These are phyloP conservation scores for Drosophila novamexicana DNA, from an alignment of 1,140 invertebrate species.

Conservation along the genomic window DNA sequence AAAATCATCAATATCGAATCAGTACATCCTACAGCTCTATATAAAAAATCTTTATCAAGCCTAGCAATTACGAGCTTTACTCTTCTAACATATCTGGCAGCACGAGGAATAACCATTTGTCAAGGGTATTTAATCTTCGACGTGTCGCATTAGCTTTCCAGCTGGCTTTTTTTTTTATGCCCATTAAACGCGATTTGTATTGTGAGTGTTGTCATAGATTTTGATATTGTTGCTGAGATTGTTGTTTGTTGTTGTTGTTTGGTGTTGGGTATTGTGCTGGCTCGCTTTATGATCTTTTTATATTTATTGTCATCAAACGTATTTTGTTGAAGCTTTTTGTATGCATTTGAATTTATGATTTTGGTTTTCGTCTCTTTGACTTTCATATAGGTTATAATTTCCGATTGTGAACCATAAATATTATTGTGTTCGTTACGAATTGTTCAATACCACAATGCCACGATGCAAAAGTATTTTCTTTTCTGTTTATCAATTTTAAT, in stretches of 20 bases:
- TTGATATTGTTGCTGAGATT: slow-evolving; percentile 12
- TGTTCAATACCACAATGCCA: slow-evolving; percentile 1
- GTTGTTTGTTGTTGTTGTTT: slow-evolving; percentile 16
- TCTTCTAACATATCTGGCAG: too few species aligned
- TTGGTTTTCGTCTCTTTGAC: slow-evolving; percentile 20
- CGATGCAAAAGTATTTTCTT: slow-evolving; percentile 9
- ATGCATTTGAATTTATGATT: slow-evolving; percentile 84
- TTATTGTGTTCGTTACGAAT: slow-evolving; percentile 6
- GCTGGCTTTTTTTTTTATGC: too few species aligned
- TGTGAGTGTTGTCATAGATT: slow-evolving; percentile 16
- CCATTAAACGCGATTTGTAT: slow-evolving; percentile 13
- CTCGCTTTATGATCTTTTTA: slow-evolving; percentile 28
- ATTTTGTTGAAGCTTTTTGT: slow-evolving; percentile 43
- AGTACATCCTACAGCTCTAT: too few species aligned
- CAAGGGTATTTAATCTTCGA: too few species aligned
- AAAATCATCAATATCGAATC: too few species aligned
- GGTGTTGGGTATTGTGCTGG: slow-evolving; percentile 14
- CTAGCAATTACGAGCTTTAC: too few species aligned
- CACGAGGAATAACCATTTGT: too few species aligned
- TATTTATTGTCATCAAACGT: slow-evolving; percentile 42
- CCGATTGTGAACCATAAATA: slow-evolving; percentile 40
- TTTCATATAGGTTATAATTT: slow-evolving; percentile 44
- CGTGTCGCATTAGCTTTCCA: too few species aligned
- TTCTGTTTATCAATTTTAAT: neutral
- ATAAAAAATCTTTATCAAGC: too few species aligned